Evolutionary conservation across 2,888 invertebrate genomes (phyloP).

Genomic region (Lasiommata megera): DNA sequence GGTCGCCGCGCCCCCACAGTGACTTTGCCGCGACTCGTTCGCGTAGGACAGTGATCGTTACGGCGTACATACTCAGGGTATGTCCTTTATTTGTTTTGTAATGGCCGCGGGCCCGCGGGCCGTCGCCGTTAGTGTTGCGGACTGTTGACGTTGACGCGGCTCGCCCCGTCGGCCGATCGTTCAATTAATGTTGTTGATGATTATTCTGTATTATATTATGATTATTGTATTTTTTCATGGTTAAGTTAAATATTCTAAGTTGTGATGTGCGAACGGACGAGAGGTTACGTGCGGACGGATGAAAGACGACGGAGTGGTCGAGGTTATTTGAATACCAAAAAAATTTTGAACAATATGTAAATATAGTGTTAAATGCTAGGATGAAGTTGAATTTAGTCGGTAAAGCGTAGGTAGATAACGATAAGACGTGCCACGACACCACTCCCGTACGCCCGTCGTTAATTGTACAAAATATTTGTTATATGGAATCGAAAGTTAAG

Average conservation of each 20-base stretch:
- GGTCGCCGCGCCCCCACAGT: slow-evolving; percentile 76
- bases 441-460: slow-evolving; percentile 72
- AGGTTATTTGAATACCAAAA: slow-evolving; percentile 81
- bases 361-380: slow-evolving; percentile 75
- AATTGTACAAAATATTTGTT: slow-evolving; percentile 81
- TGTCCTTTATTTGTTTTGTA: slow-evolving; percentile 77
- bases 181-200: slow-evolving; percentile 76
- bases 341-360: slow-evolving; percentile 79
- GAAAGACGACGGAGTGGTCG: slow-evolving; percentile 68
- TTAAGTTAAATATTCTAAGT: slow-evolving; percentile 75
- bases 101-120: slow-evolving; percentile 39
- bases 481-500: slow-evolving; percentile 75
- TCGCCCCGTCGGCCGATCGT: slow-evolving; percentile 52
- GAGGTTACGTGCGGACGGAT: slow-evolving; percentile 56
- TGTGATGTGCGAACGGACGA: slow-evolving; percentile 66
- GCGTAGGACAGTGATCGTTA: slow-evolving; percentile 72
- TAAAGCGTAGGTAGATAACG: slow-evolving; percentile 70
- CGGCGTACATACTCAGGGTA: slow-evolving; percentile 76
- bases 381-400: slow-evolving; percentile 65
- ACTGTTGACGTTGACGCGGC: slow-evolving; percentile 62
- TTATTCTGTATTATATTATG: slow-evolving; percentile 75
- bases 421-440: slow-evolving; percentile 76
- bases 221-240: slow-evolving; percentile 78
- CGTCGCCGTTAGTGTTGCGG: slow-evolving; percentile 68
- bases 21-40: slow-evolving; percentile 62